Conservation (phyloP, 2,888 invertebrate species). For the Cerceris rybyensis region DNA sequence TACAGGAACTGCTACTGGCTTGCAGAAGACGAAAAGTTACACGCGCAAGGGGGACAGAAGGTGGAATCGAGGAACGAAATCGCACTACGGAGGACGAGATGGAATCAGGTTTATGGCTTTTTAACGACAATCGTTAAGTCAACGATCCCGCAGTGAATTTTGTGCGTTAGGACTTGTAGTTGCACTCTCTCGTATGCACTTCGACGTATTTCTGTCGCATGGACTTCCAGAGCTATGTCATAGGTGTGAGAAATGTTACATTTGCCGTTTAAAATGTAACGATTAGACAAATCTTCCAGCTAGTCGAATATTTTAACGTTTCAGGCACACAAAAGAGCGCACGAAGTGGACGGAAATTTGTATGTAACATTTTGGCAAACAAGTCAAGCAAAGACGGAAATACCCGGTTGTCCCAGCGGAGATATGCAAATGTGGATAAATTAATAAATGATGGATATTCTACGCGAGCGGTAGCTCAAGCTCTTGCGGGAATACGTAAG, state of each 20-base stretch:
- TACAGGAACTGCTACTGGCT: too few relatives aligned
- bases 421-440: background rate
- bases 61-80: slow-evolving; percentile 4
- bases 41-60: background rate
- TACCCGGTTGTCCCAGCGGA: background rate
- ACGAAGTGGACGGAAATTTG: too few relatives aligned
- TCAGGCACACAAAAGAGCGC: too few relatives aligned
- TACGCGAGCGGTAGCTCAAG: background rate
- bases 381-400: background rate
- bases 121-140: slow-evolving; percentile 64
- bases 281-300: too few relatives aligned
- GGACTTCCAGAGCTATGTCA: background rate
- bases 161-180: slow-evolving; percentile 19
- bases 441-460: background rate
- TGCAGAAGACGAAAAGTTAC: background rate
- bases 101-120: slow-evolving; percentile 60
- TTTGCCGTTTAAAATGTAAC: too few relatives aligned
- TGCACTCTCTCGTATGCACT: slow-evolving; percentile 34
- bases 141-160: slow-evolving; percentile 39
- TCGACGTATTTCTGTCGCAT: slow-evolving; percentile 14
- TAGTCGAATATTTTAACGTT: too few relatives aligned
- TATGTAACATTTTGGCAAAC: too few relatives aligned
- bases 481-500: background rate
- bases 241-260: too few relatives aligned
- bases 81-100: slow-evolving; percentile 12